phyloP scores from a whole-genome alignment of 2,113 vertebrate species.

The Heterochromis multidens region DNA sequence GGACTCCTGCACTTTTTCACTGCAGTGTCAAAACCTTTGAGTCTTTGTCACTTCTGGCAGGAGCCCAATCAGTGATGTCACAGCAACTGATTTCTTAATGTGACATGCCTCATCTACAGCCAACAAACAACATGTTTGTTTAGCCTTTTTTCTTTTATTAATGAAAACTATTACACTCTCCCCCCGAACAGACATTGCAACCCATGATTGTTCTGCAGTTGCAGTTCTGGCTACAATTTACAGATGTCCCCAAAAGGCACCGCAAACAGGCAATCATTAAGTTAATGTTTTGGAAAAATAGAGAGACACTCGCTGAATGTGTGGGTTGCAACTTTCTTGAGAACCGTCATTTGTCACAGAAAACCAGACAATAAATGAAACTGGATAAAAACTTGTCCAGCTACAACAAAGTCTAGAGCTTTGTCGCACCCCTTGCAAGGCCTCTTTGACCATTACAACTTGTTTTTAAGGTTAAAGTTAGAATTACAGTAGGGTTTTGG shows the following conservation, averaged over 20 bases:
- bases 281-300: neutral
- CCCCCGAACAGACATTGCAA: rapidly evolving
- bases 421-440: rapidly evolving
- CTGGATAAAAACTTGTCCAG: neutral
- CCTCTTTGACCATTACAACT: rapidly evolving
- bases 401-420: neutral
- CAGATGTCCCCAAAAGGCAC: neutral
- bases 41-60: neutral
- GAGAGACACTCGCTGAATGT: neutral
- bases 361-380: neutral
- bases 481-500: neutral
- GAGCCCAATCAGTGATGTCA: neutral
- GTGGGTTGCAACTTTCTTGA: rapidly evolving
- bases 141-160: neutral
- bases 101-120: neutral
- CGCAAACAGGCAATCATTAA: neutral
- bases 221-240: neutral
- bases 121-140: neutral
- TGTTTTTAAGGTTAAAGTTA: neutral
- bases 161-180: neutral
- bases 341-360: neutral
- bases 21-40: neutral
- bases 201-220: neutral
- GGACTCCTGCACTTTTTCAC: neutral
- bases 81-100: neutral